Evolutionary conservation across 2,888 invertebrate genomes (phyloP).

Genomic region (Trissonchulus latispiculum): DNA sequence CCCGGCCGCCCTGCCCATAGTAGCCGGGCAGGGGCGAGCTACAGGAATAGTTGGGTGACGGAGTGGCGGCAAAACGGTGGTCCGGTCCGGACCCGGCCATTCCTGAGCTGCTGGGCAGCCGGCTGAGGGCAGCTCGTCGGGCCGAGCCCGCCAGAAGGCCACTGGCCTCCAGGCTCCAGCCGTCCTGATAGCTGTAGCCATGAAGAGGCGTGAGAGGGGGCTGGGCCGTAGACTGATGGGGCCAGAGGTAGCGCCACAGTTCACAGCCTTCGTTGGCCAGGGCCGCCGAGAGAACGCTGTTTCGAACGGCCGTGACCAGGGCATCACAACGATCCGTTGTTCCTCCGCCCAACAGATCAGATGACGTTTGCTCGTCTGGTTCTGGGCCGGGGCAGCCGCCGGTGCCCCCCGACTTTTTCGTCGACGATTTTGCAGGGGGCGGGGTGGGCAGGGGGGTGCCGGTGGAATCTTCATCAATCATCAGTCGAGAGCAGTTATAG

Average conservation of each 20-base stretch:
- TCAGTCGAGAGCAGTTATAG: too few species aligned
- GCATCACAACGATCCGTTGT: neutral
- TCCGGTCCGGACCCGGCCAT: neutral
- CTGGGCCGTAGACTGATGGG: neutral
- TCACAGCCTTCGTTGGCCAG: neutral
- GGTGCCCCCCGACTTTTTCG: neutral
- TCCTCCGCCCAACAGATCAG: neutral
- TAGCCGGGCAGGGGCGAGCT: slow-evolving; percentile 10
- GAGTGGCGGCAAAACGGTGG: neutral
- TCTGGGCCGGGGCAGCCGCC: too few species aligned
- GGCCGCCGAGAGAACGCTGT: neutral
- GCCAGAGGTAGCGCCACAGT: neutral
- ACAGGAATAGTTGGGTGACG: neutral
- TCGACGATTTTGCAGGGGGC: too few species aligned
- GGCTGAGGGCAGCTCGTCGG: neutral
- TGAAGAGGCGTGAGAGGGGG: neutral
- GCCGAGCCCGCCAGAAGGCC: neutral
- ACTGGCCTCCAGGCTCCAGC: neutral
- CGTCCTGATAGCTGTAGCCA: neutral
- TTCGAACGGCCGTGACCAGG: neutral
- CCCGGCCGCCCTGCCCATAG: neutral
- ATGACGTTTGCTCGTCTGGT: too few species aligned
- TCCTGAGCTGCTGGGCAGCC: neutral
- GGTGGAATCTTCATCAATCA: too few species aligned
- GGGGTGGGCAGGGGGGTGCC: neutral